A percentile compares a stretch with the other conserved stretches of the same genome.
phyloP scores from a whole-genome alignment of 2,113 vertebrate species.

The Struthio camelus region DNA sequence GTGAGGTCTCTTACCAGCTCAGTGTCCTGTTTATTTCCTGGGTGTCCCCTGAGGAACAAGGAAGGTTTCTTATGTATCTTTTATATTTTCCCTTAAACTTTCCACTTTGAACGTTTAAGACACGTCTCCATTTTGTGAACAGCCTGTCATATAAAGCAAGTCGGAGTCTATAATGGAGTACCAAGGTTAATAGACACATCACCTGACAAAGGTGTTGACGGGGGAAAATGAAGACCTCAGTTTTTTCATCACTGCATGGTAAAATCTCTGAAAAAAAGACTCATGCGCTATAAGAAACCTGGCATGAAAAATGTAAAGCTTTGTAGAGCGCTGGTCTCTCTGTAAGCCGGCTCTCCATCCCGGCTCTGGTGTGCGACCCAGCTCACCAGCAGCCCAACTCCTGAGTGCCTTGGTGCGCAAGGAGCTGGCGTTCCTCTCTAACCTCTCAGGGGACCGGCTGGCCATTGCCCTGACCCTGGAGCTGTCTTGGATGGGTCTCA shows the following conservation, averaged over 20 bases:
- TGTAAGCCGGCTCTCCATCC: neutral
- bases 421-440: neutral
- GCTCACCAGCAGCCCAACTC: neutral
- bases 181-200: neutral
- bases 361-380: neutral
- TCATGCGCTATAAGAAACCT: neutral
- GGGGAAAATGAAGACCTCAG: neutral
- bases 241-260: neutral
- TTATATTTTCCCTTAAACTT: neutral
- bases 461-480: accelerated
- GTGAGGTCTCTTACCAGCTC: neutral
- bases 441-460: neutral
- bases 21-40: neutral
- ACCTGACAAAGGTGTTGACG: neutral
- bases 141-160: neutral
- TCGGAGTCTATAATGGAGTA: neutral
- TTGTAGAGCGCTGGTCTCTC: neutral
- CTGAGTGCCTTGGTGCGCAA: neutral
- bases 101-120: neutral
- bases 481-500: neutral
- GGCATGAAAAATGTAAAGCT: neutral
- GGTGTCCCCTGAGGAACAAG: neutral
- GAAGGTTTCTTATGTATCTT: neutral
- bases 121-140: neutral
- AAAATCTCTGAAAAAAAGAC: neutral